Conservation (phyloP, 2,888 invertebrate species). For the Tanypteryx hageni region DNA sequence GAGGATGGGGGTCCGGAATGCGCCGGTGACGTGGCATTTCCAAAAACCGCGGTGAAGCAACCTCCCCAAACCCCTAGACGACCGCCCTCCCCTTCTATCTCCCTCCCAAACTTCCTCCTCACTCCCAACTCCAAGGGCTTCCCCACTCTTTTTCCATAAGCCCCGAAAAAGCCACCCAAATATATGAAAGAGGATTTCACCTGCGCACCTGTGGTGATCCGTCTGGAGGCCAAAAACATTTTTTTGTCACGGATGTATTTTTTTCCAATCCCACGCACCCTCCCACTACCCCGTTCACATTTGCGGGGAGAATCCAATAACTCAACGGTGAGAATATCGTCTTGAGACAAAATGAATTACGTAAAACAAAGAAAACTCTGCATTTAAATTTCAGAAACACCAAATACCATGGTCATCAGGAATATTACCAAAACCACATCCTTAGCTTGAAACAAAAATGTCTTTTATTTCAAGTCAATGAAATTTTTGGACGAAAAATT, state of each 20-base stretch:
- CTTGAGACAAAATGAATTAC: background rate
- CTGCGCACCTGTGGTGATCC: slow-evolving; percentile 27
- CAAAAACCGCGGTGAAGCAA: background rate
- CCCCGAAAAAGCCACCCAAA: slow-evolving; percentile 18
- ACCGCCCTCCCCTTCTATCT: background rate
- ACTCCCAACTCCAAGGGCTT: slow-evolving; percentile 7
- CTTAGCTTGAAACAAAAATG: no score
- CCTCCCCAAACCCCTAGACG: background rate
- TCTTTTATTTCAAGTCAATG: no score
- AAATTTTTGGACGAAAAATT: no score
- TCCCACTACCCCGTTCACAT: background rate
- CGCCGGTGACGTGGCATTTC: slow-evolving; percentile 7
- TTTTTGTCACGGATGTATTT: background rate
- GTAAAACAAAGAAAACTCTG: background rate
- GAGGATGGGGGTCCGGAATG: background rate
- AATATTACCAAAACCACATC: no score
- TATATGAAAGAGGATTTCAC: slow-evolving; percentile 6
- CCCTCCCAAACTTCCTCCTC: background rate
- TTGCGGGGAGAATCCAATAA: slow-evolving; percentile 5
- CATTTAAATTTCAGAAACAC: background rate
- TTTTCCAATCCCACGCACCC: background rate
- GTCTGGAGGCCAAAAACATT: background rate
- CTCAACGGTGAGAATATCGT: background rate
- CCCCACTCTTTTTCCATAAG: slow-evolving; percentile 24
- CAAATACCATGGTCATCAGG: no score